Percentiles rank a stretch among this genome's conserved stretches.
Evolutionary conservation across 2,888 invertebrate genomes (phyloP).

Genomic region (Oligia fasciuncula): DNA sequence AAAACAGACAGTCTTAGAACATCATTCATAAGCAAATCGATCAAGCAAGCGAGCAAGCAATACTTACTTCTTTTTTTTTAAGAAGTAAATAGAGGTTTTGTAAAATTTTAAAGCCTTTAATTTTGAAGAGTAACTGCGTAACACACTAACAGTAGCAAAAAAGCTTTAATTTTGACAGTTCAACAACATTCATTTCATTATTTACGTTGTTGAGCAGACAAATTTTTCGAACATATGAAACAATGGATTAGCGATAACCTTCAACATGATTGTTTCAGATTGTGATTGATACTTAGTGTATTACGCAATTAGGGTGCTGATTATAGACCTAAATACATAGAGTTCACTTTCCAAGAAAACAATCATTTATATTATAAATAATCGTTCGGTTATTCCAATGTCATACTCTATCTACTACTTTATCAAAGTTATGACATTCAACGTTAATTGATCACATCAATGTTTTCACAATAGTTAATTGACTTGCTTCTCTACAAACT

Average conservation of each 20-base stretch:
- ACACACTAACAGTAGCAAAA: too few species aligned
- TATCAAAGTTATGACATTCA: background rate
- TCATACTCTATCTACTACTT: background rate
- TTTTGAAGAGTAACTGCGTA: too few species aligned
- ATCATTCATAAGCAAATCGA: too few species aligned
- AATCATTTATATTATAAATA: background rate
- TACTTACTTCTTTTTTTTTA: background rate
- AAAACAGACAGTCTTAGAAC: background rate
- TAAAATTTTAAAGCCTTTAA: background rate
- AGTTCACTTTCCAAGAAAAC: background rate
- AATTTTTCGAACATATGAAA: background rate
- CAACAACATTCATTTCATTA: background rate
- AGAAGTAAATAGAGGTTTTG: background rate
- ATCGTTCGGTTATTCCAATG: slow-evolving; percentile 9
- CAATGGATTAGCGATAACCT: too few species aligned
- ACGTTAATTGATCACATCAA: background rate
- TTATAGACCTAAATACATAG: background rate
- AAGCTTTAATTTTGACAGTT: background rate
- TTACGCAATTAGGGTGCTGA: background rate
- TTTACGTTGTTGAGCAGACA: background rate
- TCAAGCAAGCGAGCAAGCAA: too few species aligned
- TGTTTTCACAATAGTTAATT: background rate
- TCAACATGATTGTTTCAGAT: too few species aligned
- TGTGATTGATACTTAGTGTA: background rate
- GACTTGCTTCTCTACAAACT: too few species aligned